Base-by-base conservation (phyloP, 92 coral and sea anemone genomes). In the Zoanthus sansibaricus region DNA sequence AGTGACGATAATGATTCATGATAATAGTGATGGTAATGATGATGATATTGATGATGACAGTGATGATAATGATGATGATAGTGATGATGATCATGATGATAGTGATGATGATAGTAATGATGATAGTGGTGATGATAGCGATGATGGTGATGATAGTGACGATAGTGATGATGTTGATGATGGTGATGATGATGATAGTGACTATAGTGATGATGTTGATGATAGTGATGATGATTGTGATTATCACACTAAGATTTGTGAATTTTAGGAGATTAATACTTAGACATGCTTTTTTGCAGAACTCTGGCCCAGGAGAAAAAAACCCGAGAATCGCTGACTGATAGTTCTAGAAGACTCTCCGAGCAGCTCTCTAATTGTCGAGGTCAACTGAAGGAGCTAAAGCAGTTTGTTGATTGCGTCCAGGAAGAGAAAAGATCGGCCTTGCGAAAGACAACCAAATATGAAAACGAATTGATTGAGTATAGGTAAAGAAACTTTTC, bases 341-440 rank as follows among this genome's bases (percentile, higher is more conserved):
- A 80, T 6, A 64, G 46, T 20, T 80, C 61, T 4, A 80, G 85
- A 80, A 66, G 73, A 46, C 45, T 66, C 66, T 66, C 85, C 15
- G 85, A 80, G 51, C 74, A 80, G 7, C 85, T 80, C 6, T 44
- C 46, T 21, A 32, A 49, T 20, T 66, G 51, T 25, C 61, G 9
- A 64, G 46, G 30, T 25, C 46, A 80, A 66, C 31, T 80, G 6
- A 30, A 47, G 5, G 62, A 66, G 45, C 32, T 80, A 21, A 66
- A 21, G 17, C 58, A 47, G 58, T 66, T 75, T 45, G 73, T 31
- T 3, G 18, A 80, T 14, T 66, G 74, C 56, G 18, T 80, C 47
- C 58, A 80, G 25, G 85, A 64, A 8, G 85, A 80, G 75, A 80
- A 80, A 25, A 15, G 47, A 46, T 52, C 75, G 45, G 21, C 75